Evolutionary conservation across 2,113 vertebrate genomes (phyloP).

Genomic region (Ceyx melanurus): DNA sequence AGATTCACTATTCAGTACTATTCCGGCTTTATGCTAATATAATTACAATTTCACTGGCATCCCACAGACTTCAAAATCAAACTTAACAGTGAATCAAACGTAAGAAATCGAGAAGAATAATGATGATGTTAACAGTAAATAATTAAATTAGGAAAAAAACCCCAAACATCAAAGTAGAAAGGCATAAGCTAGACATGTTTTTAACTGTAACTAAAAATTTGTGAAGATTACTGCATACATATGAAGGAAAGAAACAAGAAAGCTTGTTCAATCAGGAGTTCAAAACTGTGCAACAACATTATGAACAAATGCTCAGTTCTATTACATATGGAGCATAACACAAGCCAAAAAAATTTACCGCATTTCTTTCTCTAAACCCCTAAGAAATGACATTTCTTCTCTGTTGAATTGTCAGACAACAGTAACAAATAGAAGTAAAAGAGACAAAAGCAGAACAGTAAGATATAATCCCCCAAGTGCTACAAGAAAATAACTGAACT

Average conservation of each 20-base stretch:
- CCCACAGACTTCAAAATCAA: background rate
- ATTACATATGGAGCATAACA: background rate
- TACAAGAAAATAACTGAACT: background rate
- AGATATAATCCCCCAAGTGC: background rate
- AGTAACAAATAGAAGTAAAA: background rate
- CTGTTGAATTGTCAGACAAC: background rate
- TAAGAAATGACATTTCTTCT: background rate
- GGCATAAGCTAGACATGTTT: background rate
- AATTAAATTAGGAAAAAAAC: background rate
- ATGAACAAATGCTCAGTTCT: background rate
- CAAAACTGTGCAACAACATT: background rate
- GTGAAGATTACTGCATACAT: background rate
- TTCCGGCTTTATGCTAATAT: background rate
- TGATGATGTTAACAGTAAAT: background rate
- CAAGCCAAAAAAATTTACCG: background rate
- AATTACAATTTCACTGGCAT: background rate
- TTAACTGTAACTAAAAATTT: background rate
- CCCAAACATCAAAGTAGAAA: background rate
- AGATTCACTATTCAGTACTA: background rate
- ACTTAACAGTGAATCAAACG: background rate
- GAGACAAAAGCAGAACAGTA: background rate
- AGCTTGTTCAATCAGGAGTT: background rate
- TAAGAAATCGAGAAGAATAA: background rate
- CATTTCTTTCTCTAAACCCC: background rate
- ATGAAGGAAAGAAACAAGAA: background rate